Evolutionary conservation across 2,888 invertebrate species (phyloP), one percentile per base, ranked within the genome.

Genomic region (Lamellibrachia satsuma): DNA sequence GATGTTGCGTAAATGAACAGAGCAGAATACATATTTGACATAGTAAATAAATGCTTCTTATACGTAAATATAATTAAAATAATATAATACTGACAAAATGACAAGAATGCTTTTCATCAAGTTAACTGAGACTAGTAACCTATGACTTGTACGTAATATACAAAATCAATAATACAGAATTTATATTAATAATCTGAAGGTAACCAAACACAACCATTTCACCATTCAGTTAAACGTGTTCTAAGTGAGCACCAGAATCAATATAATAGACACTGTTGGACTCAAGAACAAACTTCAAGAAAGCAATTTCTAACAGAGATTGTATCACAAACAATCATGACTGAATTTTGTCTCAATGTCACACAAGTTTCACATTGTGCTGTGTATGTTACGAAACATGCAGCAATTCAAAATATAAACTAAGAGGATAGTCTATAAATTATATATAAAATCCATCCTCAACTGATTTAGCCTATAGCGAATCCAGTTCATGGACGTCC

Each of bases 51-150:
- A 22, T 11, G 75, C 15, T 75, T 11, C 22, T 75, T 75, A 75
- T 75, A 75, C 22, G 22, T 75, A 75, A 75, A 75, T 75, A 75
- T 22, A 22, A 75, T n/a, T 75, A 75, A 75, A 75, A 22, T 22
- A 75, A 75, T n/a, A 75, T 75, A 75, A 75, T 75, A 75, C 75
- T 75, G 75, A 75, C 75, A 22, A 75, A 15, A 75, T 75, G 75
- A 9, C 15, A 75, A 15, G 75, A 4, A 75, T 75, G 75, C n/a
- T 75, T 22, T 60, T 9, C 15, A 60, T 60, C 15, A 15, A 75
- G 75, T 75, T 15, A 75, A 75, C 15, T 75, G 22, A 75, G 6
- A n/a, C 15, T 22, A 75, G 6, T 75, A 22, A 75, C 75, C 11
- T 75, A 75, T 11, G 22, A 15, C 75, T n/a, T n/a, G n/a, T n/a